Evolutionary conservation across 2,113 vertebrate species (phyloP), one percentile per base, ranked within the genome.

Genomic region (Hippocampus guttulatus): DNA sequence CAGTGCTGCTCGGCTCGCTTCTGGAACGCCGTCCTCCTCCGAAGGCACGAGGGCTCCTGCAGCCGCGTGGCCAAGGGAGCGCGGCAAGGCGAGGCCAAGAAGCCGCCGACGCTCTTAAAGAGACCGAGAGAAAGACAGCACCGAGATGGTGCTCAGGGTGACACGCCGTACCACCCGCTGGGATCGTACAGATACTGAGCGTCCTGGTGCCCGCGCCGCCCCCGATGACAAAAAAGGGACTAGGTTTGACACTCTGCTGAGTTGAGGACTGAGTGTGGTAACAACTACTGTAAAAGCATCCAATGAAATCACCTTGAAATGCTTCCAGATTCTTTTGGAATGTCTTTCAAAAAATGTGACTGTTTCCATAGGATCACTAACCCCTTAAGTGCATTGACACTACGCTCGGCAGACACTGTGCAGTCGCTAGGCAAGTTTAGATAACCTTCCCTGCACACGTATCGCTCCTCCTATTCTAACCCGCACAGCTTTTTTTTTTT

Each of bases 21-120:
- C 80, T 93, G 92, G 92, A 93, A 93, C 21, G 88, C 88, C 30
- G 81, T 82, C 3, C 92, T 93, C 65, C 91, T 93, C 73, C 78
- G 84, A 68, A 88, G 92, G 83, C 92, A 93, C 88, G 92, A 90
- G 73, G 87, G 86, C 72, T 88, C 89, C 75, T 93, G 92, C 79
- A 83, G 85, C 45, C 91, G 89, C 71, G 86, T 81, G 70, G 85
- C 88, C 41, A 87, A 90, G 75, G 90, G 88, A 80, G 81, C 89
- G 71, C 87, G 73, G 73, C 78, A 83, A 69, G 79, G 86, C 70
- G 85, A 78, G 49, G 77, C 78, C 3, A 89, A 84, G 41, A 89
- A 85, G n/a, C 25, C 25, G 86, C 85, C 88, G 67, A 91, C 85
- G 86, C 73, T 88, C 67, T 83, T 77, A 58, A 87, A 88, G 76